Evolutionary conservation across 2,113 vertebrate genomes (phyloP).

Genomic region (Tretioscincus oriximinensis): DNA sequence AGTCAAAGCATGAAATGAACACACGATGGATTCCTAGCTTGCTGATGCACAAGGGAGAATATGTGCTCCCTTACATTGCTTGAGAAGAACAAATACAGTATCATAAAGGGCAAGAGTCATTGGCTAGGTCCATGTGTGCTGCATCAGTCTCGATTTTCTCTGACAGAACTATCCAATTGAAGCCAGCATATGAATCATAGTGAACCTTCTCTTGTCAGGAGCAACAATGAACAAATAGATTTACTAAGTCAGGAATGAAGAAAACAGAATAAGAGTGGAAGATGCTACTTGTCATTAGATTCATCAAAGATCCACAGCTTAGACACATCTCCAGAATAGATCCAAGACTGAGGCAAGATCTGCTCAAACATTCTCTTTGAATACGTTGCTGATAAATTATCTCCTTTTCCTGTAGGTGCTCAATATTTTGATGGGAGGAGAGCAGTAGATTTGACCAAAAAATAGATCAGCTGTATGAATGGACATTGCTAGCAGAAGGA

Average conservation of each 20-base stretch:
- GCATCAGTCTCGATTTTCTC: background rate
- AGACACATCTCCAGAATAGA: background rate
- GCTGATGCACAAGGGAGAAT: rapidly evolving
- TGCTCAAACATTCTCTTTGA: too few species aligned
- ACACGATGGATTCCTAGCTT: background rate
- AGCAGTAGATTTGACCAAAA: too few species aligned
- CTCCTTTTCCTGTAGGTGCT: too few species aligned
- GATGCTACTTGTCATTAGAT: background rate
- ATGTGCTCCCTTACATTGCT: background rate
- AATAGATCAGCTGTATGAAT: too few species aligned
- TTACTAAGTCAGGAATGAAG: background rate
- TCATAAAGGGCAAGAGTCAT: background rate
- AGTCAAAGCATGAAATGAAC: too few species aligned
- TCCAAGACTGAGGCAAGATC: too few species aligned
- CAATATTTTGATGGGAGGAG: too few species aligned
- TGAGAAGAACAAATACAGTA: background rate
- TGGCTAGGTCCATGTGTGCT: background rate
- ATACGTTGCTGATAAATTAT: too few species aligned
- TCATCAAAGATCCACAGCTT: background rate
- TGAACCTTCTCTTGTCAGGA: background rate
- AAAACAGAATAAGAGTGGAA: background rate
- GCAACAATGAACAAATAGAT: background rate
- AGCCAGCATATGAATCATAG: background rate
- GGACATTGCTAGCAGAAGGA: too few species aligned
- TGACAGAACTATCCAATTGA: background rate